These are phyloP conservation scores for Myotis davidii DNA, from an alignment of 2,113 vertebrate genomes.

Conservation along the genomic window DNA sequence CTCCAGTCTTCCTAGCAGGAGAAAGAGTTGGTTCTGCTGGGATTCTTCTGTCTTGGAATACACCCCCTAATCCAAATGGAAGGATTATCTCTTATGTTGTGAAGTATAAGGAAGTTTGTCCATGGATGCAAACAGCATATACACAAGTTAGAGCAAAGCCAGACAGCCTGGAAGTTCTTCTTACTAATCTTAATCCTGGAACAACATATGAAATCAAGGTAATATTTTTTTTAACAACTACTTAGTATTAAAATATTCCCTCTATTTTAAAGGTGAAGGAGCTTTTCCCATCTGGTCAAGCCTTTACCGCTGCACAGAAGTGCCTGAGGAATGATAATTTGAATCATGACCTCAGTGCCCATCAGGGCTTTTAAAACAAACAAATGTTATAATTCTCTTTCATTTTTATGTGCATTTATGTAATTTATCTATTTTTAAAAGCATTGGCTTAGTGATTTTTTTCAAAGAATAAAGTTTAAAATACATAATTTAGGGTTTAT, in stretches of 20 bases:
- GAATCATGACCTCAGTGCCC: neutral
- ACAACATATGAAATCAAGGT: slow-evolving; percentile 97
- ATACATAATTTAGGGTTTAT: neutral
- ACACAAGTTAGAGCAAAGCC: slow-evolving; percentile 88
- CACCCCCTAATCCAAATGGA: slow-evolving; percentile 85
- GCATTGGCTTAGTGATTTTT: neutral
- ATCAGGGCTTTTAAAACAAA: neutral
- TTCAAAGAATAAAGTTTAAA: neutral
- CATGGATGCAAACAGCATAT: slow-evolving; percentile 91
- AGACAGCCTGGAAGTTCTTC: slow-evolving; percentile 92
- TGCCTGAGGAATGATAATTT: neutral
- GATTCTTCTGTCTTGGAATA: slow-evolving; percentile 94
- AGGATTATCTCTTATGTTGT: slow-evolving; percentile 90
- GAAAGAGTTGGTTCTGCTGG: slow-evolving; percentile 95
- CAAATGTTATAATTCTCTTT: neutral
- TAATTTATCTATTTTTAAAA: neutral
- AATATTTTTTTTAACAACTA: slow-evolving; percentile 44
- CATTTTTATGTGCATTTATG: neutral
- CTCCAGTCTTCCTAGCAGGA: slow-evolving; percentile 90
- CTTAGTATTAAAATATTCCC: neutral
- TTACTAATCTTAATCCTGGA: slow-evolving; percentile 93
- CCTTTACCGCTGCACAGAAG: neutral
- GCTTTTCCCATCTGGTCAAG: neutral
- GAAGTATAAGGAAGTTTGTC: slow-evolving; percentile 96
- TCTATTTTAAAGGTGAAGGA: neutral